phyloP scores from a whole-genome alignment of 2,113 vertebrate species.

The Cololabis saira region DNA sequence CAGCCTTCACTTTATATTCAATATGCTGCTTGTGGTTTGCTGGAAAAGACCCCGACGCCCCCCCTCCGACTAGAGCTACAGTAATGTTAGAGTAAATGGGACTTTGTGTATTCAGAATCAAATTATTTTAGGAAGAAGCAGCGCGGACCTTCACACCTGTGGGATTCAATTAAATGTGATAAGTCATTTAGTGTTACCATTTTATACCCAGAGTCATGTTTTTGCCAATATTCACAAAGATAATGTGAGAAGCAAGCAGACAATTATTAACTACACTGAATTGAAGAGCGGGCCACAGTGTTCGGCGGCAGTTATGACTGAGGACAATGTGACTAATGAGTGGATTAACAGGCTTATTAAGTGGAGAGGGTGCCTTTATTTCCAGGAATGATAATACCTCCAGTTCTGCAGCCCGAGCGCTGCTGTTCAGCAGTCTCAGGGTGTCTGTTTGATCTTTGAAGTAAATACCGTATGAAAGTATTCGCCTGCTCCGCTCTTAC shows the following conservation, averaged over 20 bases:
- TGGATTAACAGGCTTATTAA: conserved; percentile 53
- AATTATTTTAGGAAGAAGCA: conserved; percentile 17
- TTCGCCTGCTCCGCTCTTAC: not conserved
- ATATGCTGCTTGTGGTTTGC: too few relatives aligned
- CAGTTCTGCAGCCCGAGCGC: conserved; percentile 11
- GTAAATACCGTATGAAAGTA: not conserved
- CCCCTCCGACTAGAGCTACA: not conserved
- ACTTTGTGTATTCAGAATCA: conserved; percentile 5
- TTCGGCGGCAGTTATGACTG: conserved; percentile 36
- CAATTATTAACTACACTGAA: conserved; percentile 35
- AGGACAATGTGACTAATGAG: conserved; percentile 44
- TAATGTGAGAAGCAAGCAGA: conserved; percentile 35
- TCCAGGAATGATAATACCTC: conserved; percentile 24
- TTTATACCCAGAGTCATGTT: conserved; percentile 20
- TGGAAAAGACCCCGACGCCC: too few relatives aligned
- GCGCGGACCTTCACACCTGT: conserved; percentile 30
- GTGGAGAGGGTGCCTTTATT: conserved; percentile 30
- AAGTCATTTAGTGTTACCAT: conserved; percentile 18
- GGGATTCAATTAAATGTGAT: conserved; percentile 45
- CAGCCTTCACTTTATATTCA: not conserved
- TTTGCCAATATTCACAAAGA: conserved; percentile 22
- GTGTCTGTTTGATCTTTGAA: conserved; percentile 17
- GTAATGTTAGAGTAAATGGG: not conserved
- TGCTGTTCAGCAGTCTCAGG: conserved; percentile 11
- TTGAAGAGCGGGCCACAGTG: conserved; percentile 30